These are phyloP conservation scores for Cyprinella venusta DNA, from an alignment of 2,797 vertebrate species.

Conservation along the genomic window DNA sequence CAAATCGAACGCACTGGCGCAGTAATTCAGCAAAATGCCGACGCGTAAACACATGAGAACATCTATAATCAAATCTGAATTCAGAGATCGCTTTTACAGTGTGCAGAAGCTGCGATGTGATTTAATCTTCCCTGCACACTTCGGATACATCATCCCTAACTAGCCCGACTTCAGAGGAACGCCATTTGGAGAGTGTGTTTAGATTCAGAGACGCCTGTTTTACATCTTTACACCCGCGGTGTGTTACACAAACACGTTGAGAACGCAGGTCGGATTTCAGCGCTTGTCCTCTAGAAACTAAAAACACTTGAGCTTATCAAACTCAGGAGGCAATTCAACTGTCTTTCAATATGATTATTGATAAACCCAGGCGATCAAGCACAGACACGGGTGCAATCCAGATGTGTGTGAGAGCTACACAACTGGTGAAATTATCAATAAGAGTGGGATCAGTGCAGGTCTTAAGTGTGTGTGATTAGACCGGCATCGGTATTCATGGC, in stretches of 20 bases:
- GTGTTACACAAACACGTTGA: not conserved
- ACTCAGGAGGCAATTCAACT: not conserved
- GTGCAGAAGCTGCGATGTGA: constrained; percentile 27
- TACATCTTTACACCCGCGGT: constrained; percentile 1
- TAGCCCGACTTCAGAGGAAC: constrained; percentile 8
- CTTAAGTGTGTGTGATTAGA: not conserved
- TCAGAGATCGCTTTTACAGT: constrained; percentile 26
- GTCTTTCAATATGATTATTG: constrained; percentile 14
- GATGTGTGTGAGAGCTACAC: not conserved
- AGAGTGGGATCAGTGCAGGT: constrained; percentile 6
- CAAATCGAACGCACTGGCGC: not conserved
- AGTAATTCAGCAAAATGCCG: not conserved
- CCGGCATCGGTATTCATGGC: constrained; percentile 31
- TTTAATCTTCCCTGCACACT: not conserved
- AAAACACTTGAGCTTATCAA: not conserved
- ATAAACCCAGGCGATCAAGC: constrained; percentile 4
- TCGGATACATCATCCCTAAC: constrained; percentile 13
- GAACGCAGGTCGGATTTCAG: not conserved
- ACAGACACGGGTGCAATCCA: not conserved
- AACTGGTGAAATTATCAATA: not conserved
- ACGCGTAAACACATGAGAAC: not conserved
- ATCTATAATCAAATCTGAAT: constrained; percentile 32
- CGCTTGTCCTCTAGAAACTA: not conserved
- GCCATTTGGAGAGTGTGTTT: not conserved
- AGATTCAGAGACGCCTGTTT: constrained; percentile 29